Evolutionary conservation across 35 echinoderm and acorn worm genomes (phyloP).

Genomic region (Apostichopus californicus): DNA sequence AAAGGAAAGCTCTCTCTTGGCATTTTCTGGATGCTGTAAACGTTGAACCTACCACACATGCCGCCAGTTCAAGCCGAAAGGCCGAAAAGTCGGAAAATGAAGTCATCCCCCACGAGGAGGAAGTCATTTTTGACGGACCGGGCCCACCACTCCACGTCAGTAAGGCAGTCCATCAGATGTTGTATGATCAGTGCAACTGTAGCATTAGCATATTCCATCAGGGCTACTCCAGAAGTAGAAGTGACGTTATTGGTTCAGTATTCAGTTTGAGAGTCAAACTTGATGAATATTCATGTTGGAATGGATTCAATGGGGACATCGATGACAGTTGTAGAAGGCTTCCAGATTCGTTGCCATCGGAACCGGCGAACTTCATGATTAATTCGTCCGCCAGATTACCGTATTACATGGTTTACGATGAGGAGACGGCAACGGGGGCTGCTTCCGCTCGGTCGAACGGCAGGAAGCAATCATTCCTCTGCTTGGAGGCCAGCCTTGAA

Average conservation of each 20-base stretch:
- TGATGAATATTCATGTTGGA: background rate
- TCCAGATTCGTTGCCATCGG: background rate
- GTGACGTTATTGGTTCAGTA: background rate
- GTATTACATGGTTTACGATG: background rate
- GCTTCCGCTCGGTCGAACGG: background rate
- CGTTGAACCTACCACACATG: background rate
- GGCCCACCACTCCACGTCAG: constrained; percentile 14
- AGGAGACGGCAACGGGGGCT: background rate
- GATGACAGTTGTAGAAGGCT: background rate
- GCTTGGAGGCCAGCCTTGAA: constrained; percentile 1
- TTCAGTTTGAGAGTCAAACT: background rate
- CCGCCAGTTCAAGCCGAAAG: background rate
- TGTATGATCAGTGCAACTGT: background rate
- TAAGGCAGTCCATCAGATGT: background rate
- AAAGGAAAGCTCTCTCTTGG: constrained; percentile 79
- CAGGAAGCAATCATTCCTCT: background rate
- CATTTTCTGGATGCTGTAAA: constrained; percentile 59
- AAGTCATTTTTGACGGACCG: background rate
- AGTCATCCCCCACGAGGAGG: background rate
- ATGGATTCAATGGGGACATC: background rate
- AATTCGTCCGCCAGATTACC: background rate
- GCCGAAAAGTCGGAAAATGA: background rate
- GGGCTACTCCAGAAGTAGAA: background rate
- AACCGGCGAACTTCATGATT: background rate
- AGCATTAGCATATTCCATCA: background rate